Evolutionary conservation across 2,797 vertebrate genomes (phyloP), one percentile per base, ranked within the genome.

Genomic region (Hippopotamyrus pictus): DNA sequence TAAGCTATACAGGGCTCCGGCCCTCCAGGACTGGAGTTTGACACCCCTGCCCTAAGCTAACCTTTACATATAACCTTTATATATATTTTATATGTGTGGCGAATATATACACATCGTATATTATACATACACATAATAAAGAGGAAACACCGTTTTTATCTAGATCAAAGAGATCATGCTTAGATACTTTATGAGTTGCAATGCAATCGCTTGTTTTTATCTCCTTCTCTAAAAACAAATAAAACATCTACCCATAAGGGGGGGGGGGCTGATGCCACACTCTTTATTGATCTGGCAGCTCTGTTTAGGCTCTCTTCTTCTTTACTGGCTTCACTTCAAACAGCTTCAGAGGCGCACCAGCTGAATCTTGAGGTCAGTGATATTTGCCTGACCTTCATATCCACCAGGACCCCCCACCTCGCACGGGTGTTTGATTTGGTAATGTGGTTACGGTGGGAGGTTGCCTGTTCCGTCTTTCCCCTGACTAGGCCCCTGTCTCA

Each of bases 341-440:
- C 65, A 88, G 90, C 91, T 91, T 17, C 90, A 91, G 91, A 91
- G 41, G 69, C 8, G 12, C 17, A 44, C 51, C 51, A 69, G 84
- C 17, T 50, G 89, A 92, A 84, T 69, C n/a, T 62, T 86, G 93
- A 88, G 93, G 89, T 91, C 57, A 46, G 33, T 90, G 54, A 90
- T 91, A 90, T 92, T 92, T 91, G 87, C 69, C 82, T 91, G 91
- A 92, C 90, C 93, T 93, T 93, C 44, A 92, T 88, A 62, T 53
- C 87, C 59, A 83, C 14, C 33, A 85, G 41, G 86, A 83, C 57
- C 91, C 22, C 89, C 86, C 6, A 9, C 19, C 88, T 22, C 19
- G 4, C 48, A 14, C 2, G 44, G 87, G 5, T 44, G 29, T 76
- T 88, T 79, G 25, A 37, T 87, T 87, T 46, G 17, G 37, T 44